Evolutionary conservation across 2,113 vertebrate genomes (phyloP), one percentile per base, ranked within the genome.

Genomic region (Trinectes maculatus): DNA sequence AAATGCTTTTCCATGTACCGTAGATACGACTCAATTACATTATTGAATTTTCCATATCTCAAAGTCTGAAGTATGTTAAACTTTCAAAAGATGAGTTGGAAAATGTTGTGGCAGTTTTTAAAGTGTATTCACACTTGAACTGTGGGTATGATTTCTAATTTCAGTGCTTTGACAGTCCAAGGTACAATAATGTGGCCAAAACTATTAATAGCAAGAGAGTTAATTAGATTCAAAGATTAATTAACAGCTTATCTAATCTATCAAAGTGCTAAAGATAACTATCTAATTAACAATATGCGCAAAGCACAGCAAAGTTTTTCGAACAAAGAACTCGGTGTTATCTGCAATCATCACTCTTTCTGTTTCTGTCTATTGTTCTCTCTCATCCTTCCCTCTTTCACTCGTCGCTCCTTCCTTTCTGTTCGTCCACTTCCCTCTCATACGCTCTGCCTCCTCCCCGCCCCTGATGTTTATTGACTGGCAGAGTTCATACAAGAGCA

Each of bases 391-490:
- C 60, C 26, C 5, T 58, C 37, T 15, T 33, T 55, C 37, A 24
- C 28, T 71, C 25, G 7, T 12, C 3, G 29, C 25, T 60, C 53
- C 49, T 5, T 73, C 51, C 68, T 62, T 49, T 58, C 73, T 56
- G 34, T 58, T 56, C 52, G 8, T 36, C 13, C 47, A 40, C 78
- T 67, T 85, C 0, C 71, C 74, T 37, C 64, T 60, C 52, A 52
- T 56, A 48, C 33, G 44, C 40, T 44, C 63, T 48, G 29, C 33
- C 34, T 19, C 85, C 69, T 77, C 74, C 83, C 84, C 55, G 36
- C 83, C 91, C 94, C 94, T 94, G 95, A 95, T 94, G 95, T 95
- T 94, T 96, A 98, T 98, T 96, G 96, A 98, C 96, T 94, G 89
- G 89, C 89, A 91, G 87, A 89, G 93, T 95, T 96, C 95, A 94